Conservation (phyloP, 1,140 invertebrate species). For the Musca domestica region DNA sequence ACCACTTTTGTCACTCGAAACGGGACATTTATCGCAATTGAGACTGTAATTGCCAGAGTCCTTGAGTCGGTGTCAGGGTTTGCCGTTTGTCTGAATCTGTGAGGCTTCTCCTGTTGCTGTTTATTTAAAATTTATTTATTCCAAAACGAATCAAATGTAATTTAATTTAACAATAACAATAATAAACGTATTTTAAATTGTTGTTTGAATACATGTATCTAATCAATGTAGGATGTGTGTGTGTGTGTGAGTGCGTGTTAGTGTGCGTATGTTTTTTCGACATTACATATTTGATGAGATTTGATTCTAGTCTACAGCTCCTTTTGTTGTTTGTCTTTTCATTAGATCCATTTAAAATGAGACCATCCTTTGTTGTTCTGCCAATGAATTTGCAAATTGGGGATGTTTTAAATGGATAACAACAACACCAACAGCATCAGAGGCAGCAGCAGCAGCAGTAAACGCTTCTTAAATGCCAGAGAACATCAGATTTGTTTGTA, state of each 20-base stretch:
- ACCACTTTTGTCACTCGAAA: no score
- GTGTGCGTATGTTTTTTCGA: slow-evolving; percentile 17
- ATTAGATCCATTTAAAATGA: no score
- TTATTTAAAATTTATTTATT: slow-evolving; percentile 20
- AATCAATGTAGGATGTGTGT: not conserved
- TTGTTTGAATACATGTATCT: slow-evolving; percentile 10
- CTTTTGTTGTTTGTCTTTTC: not conserved
- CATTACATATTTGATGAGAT: slow-evolving; percentile 8
- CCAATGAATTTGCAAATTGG: no score
- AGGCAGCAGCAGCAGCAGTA: no score
- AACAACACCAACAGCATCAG: no score
- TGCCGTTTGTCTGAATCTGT: not conserved
- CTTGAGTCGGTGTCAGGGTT: not conserved
- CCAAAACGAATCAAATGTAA: slow-evolving; percentile 17
- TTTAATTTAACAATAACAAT: slow-evolving; percentile 22
- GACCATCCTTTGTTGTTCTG: no score
- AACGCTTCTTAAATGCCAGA: no score
- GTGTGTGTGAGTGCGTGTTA: not conserved
- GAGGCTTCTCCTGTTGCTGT: not conserved
- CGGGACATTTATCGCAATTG: no score
- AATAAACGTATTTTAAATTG: slow-evolving; percentile 6
- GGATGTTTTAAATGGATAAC: no score
- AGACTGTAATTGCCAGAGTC: not conserved
- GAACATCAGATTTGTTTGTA: no score
- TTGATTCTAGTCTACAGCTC: not conserved